Base-by-base conservation (phyloP, 2,797 vertebrate genomes). In the Sarcoramphus papa region DNA sequence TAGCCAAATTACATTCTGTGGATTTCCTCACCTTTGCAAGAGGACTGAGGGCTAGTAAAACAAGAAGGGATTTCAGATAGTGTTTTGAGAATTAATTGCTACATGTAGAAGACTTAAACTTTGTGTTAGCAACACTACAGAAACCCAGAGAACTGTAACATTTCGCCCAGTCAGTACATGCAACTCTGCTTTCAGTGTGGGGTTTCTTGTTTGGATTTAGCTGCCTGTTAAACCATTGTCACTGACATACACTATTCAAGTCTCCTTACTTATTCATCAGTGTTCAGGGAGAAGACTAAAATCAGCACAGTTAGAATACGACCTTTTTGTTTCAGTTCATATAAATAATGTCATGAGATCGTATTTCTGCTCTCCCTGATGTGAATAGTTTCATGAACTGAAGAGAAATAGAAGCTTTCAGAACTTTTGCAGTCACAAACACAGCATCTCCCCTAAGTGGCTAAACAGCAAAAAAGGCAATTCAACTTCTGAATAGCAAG, bases 351-450 rank as follows among this genome's bases (percentile, higher is more conserved):
- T 43, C 64, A 80, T 15, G n/a, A 88, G 64, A 72, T 92, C 5
- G 0, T 68, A 79, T 93, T 87, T 91, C 50, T 90, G 11, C 57
- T 92, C 20, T 85, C 65, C 22, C 50, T 68, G 41, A 87, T 43
- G 43, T 91, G 83, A 90, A 79, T 13, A 74, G 72, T 88, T 96
- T 77, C 76, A 74, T 93, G 70, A 93, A 76, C 25, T 47, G 28
- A 78, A 84, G n/a, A 85, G 70, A 95, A 96, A 91, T 50, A 91
- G 60, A 83, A 87, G 69, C 75, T 95, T 95, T 96, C 85, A 76
- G 59, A 90, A 90, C 27, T 88, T 79, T 23, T 72, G 37, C 41
- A 68, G 40, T 59, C 65, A 45, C 65, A 93, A 89, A 94, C 37
- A 45, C 74, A 87, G 72, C 50, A 79, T 94, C 76, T 90, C 75